Base-by-base conservation (phyloP, 2,113 vertebrate species). In the Pithys albifrons region DNA sequence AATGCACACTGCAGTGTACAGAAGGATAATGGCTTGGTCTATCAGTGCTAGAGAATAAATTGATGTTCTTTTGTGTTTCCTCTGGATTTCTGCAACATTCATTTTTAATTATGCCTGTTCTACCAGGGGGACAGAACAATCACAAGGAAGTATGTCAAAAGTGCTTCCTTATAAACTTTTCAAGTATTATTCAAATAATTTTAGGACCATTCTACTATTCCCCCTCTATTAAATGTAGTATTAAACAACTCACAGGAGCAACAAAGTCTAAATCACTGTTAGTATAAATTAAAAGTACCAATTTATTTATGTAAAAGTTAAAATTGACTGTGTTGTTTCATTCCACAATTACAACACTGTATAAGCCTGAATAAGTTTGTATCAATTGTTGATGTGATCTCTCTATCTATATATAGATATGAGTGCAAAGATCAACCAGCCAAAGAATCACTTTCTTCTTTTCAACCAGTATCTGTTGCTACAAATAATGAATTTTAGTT, bases 341-440 rank as follows among this genome's bases (percentile, higher is more conserved):
- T 20, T 72, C 12, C 87, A 16, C 12, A 77, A 4, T 27, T 88
- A 43, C 33, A 67, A 11, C 10, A 35, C 14, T 65, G 12, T 49
- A 9, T 46, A 43, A 51, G 14, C 7, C 19, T 27, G 7, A n/a
- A 1, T 4, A 45, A 49, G 6, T 48, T 79, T 76, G 25, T n/a
- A 14, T 62, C 59, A 76, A 33, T 29, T 33, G 16, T 41, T 89
- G 61, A 83, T 15, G 17, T 64, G 46, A 5, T 73, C 1, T 37
- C 15, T 71, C 20, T 17, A 0, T 35, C 10, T 85, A 2, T 54
- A 2, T 31, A 19, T 14, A 35, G 27, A 24, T 46, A 46, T 0
- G 7, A 46, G 9, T 54, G 12, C 43, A 52, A 61, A 79, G 67
- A 72, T 66, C 37, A 77, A 39, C 17, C n/a, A 51, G 19, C 17